Evolutionary conservation across 2,888 invertebrate species (phyloP), one percentile per base, ranked within the genome.

Genomic region (Acanthoscelides obtectus): DNA sequence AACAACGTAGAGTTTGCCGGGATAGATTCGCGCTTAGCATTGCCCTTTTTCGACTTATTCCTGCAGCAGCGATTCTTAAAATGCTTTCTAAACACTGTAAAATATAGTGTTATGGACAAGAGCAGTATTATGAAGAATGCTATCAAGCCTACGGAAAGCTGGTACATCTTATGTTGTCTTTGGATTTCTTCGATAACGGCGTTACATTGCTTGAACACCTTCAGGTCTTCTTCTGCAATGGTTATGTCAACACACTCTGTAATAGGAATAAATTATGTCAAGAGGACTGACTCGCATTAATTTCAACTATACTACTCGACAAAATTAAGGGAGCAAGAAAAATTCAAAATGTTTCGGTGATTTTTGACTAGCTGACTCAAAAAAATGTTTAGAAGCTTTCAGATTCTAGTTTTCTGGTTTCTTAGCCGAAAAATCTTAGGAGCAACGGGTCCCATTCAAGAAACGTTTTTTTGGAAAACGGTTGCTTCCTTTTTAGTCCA

Each of bases 191-290:
- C 22, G 63, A 45, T 66, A 21, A 71, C 64, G 64, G 69, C 68
- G 64, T 66, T 64, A 66, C 75, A 75, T 20, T 74, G 66, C 20
- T 69, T 45, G 65, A 70, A 69, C 0, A 72, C 69, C 19, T 66
- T 20, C 20, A 70, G n/a, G 25, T 75, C 74, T 20, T 72, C 74
- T 22, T 74, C 69, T 3, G 67, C 68, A 22, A 72, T 27, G 70
- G 69, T 63, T 1, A 17, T 12, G 12, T 72, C 20, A 3, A 69
- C 6, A 27, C 73, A 76, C 69, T 25, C 75, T 75, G 70, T 69
- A 76, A 74, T 69, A 71, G 66, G 20, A 72, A 68, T 5, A 21
- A 66, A 66, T 66, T 17, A 67, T 22, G 1, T 5, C 4, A n/a
- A n/a, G n/a, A n/a, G n/a, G n/a, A n/a, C n/a, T n/a, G n/a, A n/a